Evolutionary conservation across 2,113 vertebrate species (phyloP).

Genomic region (Cephalopholis sonnerati): DNA sequence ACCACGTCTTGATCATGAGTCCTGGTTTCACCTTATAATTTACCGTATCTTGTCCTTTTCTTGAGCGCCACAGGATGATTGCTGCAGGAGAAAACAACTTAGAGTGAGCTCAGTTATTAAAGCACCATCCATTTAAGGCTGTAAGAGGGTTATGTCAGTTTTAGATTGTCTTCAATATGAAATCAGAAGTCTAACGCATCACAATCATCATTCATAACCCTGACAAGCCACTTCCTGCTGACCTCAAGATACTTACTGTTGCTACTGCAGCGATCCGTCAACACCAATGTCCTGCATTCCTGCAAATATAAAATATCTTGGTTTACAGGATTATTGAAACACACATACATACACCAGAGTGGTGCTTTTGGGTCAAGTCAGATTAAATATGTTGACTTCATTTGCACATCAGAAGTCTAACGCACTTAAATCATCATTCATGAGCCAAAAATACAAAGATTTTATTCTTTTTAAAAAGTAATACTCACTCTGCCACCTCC

Average conservation of each 20-base stretch:
- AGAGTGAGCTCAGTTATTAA: background rate
- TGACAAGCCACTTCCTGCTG: fast-evolving
- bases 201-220: conserved; percentile 58
- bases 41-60: background rate
- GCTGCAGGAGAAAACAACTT: conserved; percentile 10
- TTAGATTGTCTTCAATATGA: conserved; percentile 44
- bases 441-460: background rate
- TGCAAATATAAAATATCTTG: background rate
- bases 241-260: conserved; percentile 14
- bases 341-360: background rate
- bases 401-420: conserved; percentile 79
- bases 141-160: conserved; percentile 53
- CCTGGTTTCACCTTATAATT: background rate
- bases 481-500: conserved; percentile 13
- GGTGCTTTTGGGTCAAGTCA: conserved; percentile 16
- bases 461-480: background rate
- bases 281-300: background rate
- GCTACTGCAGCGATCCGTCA: background rate
- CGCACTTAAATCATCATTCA: conserved; percentile 70
- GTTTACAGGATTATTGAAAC: background rate
- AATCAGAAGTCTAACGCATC: conserved; percentile 76
- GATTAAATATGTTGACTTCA: conserved; percentile 63
- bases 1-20: background rate
- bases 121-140: background rate
- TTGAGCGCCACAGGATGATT: fast-evolving